Evolutionary conservation across 2,113 vertebrate genomes (phyloP).

Genomic region (Mastomys natalensis): DNA sequence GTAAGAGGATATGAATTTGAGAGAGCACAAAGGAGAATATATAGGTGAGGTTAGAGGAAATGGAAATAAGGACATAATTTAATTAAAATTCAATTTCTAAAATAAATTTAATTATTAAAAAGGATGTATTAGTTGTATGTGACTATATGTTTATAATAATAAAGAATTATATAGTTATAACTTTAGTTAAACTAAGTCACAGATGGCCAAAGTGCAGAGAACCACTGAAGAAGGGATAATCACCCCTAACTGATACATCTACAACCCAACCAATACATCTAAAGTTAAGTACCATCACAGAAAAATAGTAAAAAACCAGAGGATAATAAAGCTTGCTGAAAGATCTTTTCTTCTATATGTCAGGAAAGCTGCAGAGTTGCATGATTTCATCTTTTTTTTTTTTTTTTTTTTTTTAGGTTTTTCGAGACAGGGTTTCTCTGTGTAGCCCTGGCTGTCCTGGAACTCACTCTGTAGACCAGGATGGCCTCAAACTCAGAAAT

Average conservation of each 20-base stretch:
- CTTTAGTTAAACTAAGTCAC: not conserved
- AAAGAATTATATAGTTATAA: not conserved
- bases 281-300: not conserved
- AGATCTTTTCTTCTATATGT: not conserved
- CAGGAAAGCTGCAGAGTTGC: not conserved
- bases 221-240: not conserved
- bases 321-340: not conserved
- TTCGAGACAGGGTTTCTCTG: too few relatives aligned
- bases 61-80: not conserved
- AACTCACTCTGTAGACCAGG: too few relatives aligned
- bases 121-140: not conserved
- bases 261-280: not conserved
- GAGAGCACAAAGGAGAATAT: not conserved
- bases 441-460: too few relatives aligned
- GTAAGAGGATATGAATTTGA: not conserved
- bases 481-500: too few relatives aligned
- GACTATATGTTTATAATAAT: not conserved
- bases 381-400: not conserved
- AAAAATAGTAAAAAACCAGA: not conserved
- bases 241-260: not conserved
- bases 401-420: too few relatives aligned
- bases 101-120: not conserved
- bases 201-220: not conserved
- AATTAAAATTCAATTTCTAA: not conserved
- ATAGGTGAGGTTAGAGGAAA: not conserved